These are phyloP conservation scores for Megaleporinus macrocephalus DNA, from an alignment of 2,113 vertebrate species.

Conservation along the genomic window DNA sequence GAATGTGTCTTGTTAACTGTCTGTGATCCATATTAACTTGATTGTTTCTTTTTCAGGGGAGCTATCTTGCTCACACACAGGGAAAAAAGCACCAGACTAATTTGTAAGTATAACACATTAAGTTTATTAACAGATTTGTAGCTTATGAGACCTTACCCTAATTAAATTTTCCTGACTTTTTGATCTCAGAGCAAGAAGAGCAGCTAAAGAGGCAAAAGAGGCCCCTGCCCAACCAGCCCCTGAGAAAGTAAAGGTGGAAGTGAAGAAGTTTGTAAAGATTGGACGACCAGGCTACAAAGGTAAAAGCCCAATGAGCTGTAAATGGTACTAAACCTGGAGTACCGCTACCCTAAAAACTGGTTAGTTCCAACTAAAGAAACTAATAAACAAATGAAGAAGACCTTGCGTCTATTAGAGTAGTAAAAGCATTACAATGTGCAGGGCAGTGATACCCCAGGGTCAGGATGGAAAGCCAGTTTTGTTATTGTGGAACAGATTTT, in stretches of 20 bases:
- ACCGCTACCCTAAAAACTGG: too few species aligned
- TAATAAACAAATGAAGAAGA: too few species aligned
- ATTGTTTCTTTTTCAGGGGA: slow-evolving; percentile 80
- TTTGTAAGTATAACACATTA: slow-evolving; percentile 82
- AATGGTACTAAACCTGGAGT: not conserved
- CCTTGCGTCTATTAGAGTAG: too few species aligned
- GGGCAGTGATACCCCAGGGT: too few species aligned
- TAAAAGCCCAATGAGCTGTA: slow-evolving; percentile 49
- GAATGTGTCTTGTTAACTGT: not conserved
- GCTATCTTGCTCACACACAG: slow-evolving; percentile 96
- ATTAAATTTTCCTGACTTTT: not conserved
- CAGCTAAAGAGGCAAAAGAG: slow-evolving; percentile 97
- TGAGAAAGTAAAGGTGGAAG: slow-evolving; percentile 97
- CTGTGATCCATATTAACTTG: not conserved
- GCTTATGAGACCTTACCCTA: not conserved
- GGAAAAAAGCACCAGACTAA: slow-evolving; percentile 99
- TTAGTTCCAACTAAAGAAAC: too few species aligned
- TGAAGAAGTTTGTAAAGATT: slow-evolving; percentile 98
- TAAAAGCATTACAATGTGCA: too few species aligned
- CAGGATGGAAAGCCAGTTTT: too few species aligned
- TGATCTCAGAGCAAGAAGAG: slow-evolving; percentile 82
- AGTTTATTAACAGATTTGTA: not conserved
- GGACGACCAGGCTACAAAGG: slow-evolving; percentile 98
- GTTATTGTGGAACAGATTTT: too few species aligned
- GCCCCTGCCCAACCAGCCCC: slow-evolving; percentile 95